Conservation (phyloP, 53 echinoderm and acorn worm genomes). For the Pentamera pediparva region DNA sequence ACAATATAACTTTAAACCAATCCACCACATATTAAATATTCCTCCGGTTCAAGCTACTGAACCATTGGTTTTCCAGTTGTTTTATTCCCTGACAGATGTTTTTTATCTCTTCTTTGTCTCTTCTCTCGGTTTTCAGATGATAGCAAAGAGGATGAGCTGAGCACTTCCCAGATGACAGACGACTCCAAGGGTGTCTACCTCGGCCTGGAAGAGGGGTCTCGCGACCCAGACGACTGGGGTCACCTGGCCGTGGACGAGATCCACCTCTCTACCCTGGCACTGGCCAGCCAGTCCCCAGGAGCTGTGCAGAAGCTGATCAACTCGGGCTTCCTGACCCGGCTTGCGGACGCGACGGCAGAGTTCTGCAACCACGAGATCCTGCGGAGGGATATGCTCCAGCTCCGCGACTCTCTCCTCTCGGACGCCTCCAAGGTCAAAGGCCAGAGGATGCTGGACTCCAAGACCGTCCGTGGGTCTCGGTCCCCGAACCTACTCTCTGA, state of each 20-base stretch:
- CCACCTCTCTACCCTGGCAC: conserved; percentile 72
- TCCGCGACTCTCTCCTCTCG: conserved; percentile 50
- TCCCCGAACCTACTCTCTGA: neutral
- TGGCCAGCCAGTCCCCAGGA: conserved; percentile 73
- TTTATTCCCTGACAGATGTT: neutral
- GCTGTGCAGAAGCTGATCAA: conserved; percentile 67
- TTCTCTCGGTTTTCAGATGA: conserved; percentile 49
- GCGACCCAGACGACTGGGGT: conserved; percentile 23
- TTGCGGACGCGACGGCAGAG: conserved; percentile 81
- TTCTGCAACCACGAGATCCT: conserved; percentile 73
- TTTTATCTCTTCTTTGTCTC: neutral
- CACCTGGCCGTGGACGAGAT: conserved; percentile 89
- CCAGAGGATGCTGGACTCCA: conserved; percentile 21
- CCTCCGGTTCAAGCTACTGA: too few species aligned
- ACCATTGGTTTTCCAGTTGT: neutral
- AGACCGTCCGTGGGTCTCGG: conserved; percentile 57
- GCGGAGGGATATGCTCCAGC: conserved; percentile 29
- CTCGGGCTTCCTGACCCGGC: conserved; percentile 71
- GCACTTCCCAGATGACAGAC: conserved; percentile 62
- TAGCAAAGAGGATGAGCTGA: conserved; percentile 73
- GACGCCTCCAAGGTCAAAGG: conserved; percentile 76
- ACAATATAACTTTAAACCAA: too few species aligned
- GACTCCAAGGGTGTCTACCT: conserved; percentile 69
- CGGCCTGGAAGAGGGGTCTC: neutral
- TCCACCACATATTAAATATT: too few species aligned